Percentiles rank a stretch among this genome's conserved stretches.
Evolutionary conservation across 2,888 invertebrate genomes (phyloP).

Genomic region (Drosophila mettleri): DNA sequence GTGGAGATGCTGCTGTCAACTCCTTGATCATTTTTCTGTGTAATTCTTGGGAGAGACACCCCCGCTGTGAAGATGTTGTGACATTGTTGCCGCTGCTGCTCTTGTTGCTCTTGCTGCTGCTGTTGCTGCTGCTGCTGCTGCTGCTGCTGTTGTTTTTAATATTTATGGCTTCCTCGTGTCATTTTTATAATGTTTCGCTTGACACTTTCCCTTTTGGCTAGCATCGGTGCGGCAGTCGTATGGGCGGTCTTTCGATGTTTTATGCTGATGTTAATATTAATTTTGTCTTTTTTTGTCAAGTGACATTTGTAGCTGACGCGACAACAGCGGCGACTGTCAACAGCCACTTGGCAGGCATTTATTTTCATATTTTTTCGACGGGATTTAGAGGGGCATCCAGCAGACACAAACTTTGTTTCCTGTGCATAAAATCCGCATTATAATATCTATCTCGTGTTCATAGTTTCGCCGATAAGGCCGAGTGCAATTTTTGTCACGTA

Average conservation of each 20-base stretch:
- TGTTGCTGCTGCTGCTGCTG: slow-evolving; percentile 62
- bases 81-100: slow-evolving; percentile 73
- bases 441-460: background rate
- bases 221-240: slow-evolving; percentile 70
- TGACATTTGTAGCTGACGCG: slow-evolving; percentile 79
- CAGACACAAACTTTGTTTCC: background rate
- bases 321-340: slow-evolving; percentile 71
- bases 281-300: slow-evolving; percentile 57
- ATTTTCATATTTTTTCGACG: slow-evolving; percentile 58
- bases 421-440: background rate
- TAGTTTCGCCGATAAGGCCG: background rate
- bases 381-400: background rate
- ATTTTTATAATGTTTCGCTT: slow-evolving; percentile 83
- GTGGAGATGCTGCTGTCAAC: slow-evolving; percentile 61
- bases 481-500: slow-evolving; percentile 14
- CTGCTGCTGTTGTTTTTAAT: slow-evolving; percentile 65
- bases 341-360: slow-evolving; percentile 80
- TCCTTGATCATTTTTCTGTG: slow-evolving; percentile 69
- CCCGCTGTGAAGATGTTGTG: slow-evolving; percentile 74
- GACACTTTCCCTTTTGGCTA: slow-evolving; percentile 80
- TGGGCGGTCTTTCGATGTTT: slow-evolving; percentile 37
- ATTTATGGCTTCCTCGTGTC: slow-evolving; percentile 84
- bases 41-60: slow-evolving; percentile 52
- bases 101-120: slow-evolving; percentile 53
- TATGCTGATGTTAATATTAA: slow-evolving; percentile 40